Conservation (phyloP, 2,888 invertebrate species). For the Watsonalla binaria region DNA sequence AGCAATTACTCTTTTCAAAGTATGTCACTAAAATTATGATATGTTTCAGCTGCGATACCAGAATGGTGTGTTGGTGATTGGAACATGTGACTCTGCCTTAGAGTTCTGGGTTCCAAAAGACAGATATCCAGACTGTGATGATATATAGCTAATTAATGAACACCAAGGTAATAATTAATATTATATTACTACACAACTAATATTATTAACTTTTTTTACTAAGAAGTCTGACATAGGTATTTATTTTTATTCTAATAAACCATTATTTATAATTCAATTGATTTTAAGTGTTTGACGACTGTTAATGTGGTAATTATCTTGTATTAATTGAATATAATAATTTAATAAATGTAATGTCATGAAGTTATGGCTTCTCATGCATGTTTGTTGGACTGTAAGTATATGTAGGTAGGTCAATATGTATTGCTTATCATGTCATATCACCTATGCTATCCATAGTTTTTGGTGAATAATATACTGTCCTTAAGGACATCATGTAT, state of each 20-base stretch:
- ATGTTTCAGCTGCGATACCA: conserved; percentile 68
- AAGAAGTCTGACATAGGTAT: neutral
- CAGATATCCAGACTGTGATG: conserved; percentile 24
- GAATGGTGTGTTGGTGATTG: conserved; percentile 65
- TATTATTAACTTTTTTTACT: neutral
- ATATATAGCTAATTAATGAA: neutral
- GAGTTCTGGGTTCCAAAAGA: conserved; percentile 72
- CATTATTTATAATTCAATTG: neutral
- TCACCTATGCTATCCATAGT: no score
- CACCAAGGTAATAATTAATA: neutral
- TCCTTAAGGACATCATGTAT: no score
- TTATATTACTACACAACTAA: neutral
- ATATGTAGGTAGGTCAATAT: no score
- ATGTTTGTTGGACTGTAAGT: no score
- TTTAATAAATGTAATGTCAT: no score
- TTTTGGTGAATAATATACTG: no score
- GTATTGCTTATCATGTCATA: no score
- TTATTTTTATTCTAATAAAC: neutral
- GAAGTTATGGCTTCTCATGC: no score
- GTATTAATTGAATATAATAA: no score
- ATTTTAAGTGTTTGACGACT: neutral
- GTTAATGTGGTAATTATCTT: no score
- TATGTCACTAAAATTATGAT: conserved; percentile 5
- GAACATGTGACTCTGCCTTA: conserved; percentile 70
- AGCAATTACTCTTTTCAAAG: neutral